phyloP scores from a whole-genome alignment of 1,140 invertebrate species.

The Danaus plexippus region DNA sequence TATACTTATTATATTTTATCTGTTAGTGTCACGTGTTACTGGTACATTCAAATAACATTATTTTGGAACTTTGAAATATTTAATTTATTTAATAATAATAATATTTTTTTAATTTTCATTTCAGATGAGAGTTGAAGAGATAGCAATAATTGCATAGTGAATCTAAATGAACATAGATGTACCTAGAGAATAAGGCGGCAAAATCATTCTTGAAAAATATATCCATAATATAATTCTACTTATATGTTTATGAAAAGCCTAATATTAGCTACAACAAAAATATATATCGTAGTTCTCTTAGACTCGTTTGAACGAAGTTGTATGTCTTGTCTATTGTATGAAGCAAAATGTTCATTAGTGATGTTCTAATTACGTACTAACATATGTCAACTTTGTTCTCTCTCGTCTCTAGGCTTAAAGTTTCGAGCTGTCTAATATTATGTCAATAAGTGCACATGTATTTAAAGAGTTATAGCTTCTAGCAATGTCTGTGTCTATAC shows the following conservation, averaged over 20 bases:
- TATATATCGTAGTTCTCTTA: constrained; percentile 64
- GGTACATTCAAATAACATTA: too few species aligned
- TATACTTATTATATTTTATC: constrained; percentile 3
- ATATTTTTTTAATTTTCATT: constrained; percentile 27
- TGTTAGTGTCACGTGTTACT: not conserved
- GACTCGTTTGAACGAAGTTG: too few species aligned
- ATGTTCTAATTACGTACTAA: too few species aligned
- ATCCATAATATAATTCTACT: constrained; percentile 63
- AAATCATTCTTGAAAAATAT: constrained; percentile 61
- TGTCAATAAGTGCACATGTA: constrained; percentile 67
- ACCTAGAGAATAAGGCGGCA: constrained; percentile 54
- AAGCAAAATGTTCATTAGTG: too few species aligned
- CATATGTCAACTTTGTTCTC: too few species aligned
- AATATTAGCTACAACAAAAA: constrained; percentile 64
- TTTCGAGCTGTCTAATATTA: constrained; percentile 65
- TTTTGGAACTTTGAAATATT: too few species aligned
- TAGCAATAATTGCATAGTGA: constrained; percentile 55
- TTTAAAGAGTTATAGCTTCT: constrained; percentile 61
- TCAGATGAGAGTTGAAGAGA: constrained; percentile 70
- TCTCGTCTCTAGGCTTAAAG: constrained; percentile 41
- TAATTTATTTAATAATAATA: too few species aligned
- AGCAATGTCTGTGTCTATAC: constrained; percentile 31
- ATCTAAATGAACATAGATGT: constrained; percentile 66
- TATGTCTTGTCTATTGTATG: too few species aligned
- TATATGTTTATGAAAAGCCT: constrained; percentile 65